Base-by-base conservation (phyloP, 2,797 vertebrate species). In the Hemibagrus guttatus region DNA sequence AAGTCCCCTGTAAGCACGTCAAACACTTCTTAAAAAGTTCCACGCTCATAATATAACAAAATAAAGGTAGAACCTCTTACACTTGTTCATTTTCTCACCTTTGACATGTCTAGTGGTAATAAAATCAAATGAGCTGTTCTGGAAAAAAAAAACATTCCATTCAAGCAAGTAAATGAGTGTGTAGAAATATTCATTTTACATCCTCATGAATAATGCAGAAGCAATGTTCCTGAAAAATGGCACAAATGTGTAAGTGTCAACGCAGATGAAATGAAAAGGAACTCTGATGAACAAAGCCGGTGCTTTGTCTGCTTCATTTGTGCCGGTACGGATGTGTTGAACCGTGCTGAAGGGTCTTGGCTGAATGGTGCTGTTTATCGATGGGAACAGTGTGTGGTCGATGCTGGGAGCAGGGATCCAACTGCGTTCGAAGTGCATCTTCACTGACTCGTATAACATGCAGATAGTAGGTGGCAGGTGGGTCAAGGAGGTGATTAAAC, bases 271-370 rank as follows among this genome's bases (percentile, higher is more conserved):
- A 78, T 39, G 69, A 87, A 89, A 64, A 89, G 80, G 75, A 86
- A 82, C 68, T 78, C 72, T 76, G 86, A 86, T 87, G 79, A 86
- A 83, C 72, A 88, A 89, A 88, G 76, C 68, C 23, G 56, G 39
- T 39, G 59, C 79, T 88, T 89, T 86, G 86, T 89, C 89, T 86
- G 89, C 85, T 86, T 86, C 64, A 78, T 91, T 90, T 91, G 87
- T 84, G 86, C 80, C 21, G 76, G 74, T 88, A n/a, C 28, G 39
- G 69, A 63, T 35, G 52, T 46, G 86, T 61, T 68, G 84, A 35
- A 63, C 83, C 86, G 8, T 49, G 52, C 81, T 52, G 75, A 88
- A 87, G 84, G 74, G 66, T 83, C 87, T 84, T 78, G 72, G 88
- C 83, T 69, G 86, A 84, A 88, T 87, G 69, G 64, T 49, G 87